Base-by-base conservation (phyloP, 2,797 vertebrate species). In the Mus caroli region DNA sequence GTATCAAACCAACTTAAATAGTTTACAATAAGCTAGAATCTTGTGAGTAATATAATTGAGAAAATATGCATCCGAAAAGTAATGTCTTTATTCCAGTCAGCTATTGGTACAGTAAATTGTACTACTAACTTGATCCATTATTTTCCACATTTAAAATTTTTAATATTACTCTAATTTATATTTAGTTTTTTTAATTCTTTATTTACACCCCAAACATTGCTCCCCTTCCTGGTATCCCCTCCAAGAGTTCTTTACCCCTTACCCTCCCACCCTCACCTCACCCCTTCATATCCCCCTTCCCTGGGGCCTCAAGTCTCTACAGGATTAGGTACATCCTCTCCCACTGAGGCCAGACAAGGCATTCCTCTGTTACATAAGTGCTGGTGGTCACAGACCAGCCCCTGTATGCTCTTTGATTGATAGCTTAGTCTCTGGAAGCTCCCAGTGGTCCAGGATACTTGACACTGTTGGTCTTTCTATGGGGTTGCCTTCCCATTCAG, bases 61-160 rank as follows among this genome's bases (percentile, higher is more conserved):
- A 90, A 92, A 84, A 43, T 94, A 43, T 73, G 31, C 46, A 90
- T 77, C 58, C 69, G 26, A 77, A 96, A 96, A 94, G 14, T n/a
- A 85, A 17, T 88, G 13, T 77, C 83, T 54, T 50, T 76, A 71
- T 26, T 93, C 91, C 28, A 89, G 14, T 89, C 67, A 91, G 56
- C 43, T 64, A 78, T 34, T 31, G 10, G 37, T 94, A 92, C 26
- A 89, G 28, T 62, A 91, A 77, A 46, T 93, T 90, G 54, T 78
- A 46, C 73, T 40, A 40, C 13, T 13, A 64, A 78, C 40, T 88
- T 58, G 80, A 95, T 92, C 26, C 20, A 94, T 78, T 64, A 9
- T 54, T 88, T 12, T 77, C 26, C 40, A 73, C 43, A 34, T 89
- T 77, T 93, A 62, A 76, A 56, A 10, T 64, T 95, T 92, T 77